Conservation (phyloP, 2,888 invertebrate genomes). For the Dryobotodes eremita region DNA sequence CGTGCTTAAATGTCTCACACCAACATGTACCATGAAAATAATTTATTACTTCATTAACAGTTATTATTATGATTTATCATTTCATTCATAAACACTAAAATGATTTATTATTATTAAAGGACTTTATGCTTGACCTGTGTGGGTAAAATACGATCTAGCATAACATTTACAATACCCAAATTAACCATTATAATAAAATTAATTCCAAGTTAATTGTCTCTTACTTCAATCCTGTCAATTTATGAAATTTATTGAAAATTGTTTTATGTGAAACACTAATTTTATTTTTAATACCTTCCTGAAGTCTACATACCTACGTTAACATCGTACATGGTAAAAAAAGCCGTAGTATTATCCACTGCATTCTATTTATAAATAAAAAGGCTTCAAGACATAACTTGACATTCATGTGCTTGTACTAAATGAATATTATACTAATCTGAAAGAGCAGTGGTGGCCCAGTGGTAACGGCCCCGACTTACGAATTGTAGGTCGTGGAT, state of each 20-base stretch:
- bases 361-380: not conserved
- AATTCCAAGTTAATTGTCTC: not conserved
- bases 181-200: not conserved
- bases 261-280: not conserved
- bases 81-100: conserved; percentile 46
- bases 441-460: not conserved
- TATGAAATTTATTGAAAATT: not conserved
- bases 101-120: conserved; percentile 52
- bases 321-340: not conserved
- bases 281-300: not conserved
- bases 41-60: conserved; percentile 56
- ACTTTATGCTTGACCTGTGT: conserved; percentile 1
- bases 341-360: not conserved
- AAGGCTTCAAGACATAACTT: not conserved
- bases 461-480: too few relatives aligned
- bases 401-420: too few relatives aligned
- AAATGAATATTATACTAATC: not conserved
- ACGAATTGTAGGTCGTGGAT: too few relatives aligned
- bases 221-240: not conserved
- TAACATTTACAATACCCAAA: not conserved
- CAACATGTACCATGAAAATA: conserved; percentile 20
- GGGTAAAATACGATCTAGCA: conserved; percentile 4
- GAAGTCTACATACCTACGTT: not conserved
- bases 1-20: conserved; percentile 41
- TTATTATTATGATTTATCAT: conserved; percentile 48